A percentile compares a stretch with the other conserved stretches of the same genome.
phyloP scores from a whole-genome alignment of 2,797 vertebrate genomes.

The Botia almorhae region DNA sequence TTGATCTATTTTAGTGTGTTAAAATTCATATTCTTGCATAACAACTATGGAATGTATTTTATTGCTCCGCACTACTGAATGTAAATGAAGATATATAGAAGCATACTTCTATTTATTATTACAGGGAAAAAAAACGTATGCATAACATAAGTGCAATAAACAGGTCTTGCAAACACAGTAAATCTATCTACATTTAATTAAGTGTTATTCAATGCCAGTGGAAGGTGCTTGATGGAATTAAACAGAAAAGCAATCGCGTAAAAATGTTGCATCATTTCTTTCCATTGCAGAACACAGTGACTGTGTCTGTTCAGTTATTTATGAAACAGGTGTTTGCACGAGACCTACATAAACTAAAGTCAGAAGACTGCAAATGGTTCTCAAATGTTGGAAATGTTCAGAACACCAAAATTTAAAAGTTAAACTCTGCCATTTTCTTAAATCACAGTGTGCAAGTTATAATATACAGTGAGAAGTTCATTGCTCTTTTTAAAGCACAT shows the following conservation, averaged over 20 bases:
- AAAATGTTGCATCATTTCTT: background rate
- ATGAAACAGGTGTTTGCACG: background rate
- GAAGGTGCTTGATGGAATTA: background rate
- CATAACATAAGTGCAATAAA: background rate
- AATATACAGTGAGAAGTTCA: no score
- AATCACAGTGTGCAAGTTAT: background rate
- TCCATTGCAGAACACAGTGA: background rate
- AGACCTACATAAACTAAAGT: background rate
- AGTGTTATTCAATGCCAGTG: constrained; percentile 4
- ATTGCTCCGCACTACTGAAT: constrained; percentile 14
- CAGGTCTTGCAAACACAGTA: background rate
- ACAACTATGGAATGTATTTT: constrained; percentile 2
- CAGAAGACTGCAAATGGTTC: background rate
- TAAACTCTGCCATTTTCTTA: background rate
- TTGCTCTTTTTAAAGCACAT: no score
- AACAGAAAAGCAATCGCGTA: background rate
- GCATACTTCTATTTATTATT: background rate
- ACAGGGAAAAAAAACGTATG: background rate
- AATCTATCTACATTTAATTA: constrained; percentile 2
- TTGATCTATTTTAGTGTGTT: background rate
- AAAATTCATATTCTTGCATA: constrained; percentile 18
- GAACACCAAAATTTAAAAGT: background rate
- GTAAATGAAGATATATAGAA: background rate
- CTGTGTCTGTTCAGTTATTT: background rate
- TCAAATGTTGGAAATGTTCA: background rate